A percentile compares a stretch with the other conserved stretches of the same genome.
These are phyloP conservation scores for Liparis tanakae DNA, from an alignment of 2,797 vertebrate genomes.

Conservation along the genomic window DNA sequence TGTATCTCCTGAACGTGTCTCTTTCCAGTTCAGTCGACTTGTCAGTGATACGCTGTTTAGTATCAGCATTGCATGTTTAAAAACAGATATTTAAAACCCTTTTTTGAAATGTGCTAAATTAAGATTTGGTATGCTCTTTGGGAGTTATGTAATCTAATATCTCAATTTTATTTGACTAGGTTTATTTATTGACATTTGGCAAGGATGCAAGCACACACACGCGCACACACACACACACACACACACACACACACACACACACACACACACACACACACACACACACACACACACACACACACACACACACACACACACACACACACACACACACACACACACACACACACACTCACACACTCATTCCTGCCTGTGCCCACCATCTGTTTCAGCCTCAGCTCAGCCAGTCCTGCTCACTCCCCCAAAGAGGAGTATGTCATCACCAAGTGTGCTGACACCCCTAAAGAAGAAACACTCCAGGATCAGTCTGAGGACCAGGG, in stretches of 20 bases:
- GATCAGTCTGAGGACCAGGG: conserved; percentile 86
- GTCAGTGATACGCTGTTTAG: conserved; percentile 7
- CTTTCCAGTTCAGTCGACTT: conserved; percentile 6
- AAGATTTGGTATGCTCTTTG: conserved; percentile 35
- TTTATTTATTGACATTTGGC: conserved; percentile 70
- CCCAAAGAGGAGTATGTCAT: conserved; percentile 90
- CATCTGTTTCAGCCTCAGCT: conserved; percentile 89
- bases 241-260: conserved; percentile 13
- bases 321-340: conserved; percentile 16
- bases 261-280: conserved; percentile 12
- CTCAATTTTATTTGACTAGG: conserved; percentile 54
- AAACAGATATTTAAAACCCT: conserved; percentile 48
- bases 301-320: conserved; percentile 12
- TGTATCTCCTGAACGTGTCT: conserved; percentile 31
- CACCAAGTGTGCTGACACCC: conserved; percentile 82
- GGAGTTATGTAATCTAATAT: conserved; percentile 46
- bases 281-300: conserved; percentile 14
- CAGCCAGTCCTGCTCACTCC: conserved; percentile 93
- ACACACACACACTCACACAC: conserved; percentile 14
- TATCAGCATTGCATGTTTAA: conserved; percentile 28
- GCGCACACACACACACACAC: conserved; percentile 13
- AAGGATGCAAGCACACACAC: conserved; percentile 47
- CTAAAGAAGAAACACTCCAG: conserved; percentile 86
- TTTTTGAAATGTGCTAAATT: conserved; percentile 44
- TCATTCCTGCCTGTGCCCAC: conserved; percentile 61